phyloP scores from a whole-genome alignment of 2,888 invertebrate species.

The Cephus nigrinus region DNA sequence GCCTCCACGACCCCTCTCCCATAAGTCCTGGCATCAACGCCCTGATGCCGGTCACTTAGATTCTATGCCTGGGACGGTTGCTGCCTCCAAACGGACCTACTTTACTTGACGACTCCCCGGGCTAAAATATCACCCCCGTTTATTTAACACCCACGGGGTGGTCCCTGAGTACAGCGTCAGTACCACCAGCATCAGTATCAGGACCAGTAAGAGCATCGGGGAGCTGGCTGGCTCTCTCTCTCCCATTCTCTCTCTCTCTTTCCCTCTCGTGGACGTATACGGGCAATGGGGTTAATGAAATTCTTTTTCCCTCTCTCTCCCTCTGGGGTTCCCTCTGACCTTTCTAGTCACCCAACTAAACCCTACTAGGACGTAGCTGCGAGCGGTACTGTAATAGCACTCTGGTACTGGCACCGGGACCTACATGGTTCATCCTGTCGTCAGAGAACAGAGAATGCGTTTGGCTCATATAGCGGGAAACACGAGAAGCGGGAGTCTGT shows the following conservation, averaged over 20 bases:
- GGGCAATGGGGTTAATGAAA: constrained; percentile 40
- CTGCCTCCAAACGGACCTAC: constrained; percentile 27
- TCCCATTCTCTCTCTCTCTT: neutral
- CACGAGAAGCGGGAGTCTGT: constrained; percentile 24
- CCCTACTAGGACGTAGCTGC: neutral
- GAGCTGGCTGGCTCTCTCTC: constrained; percentile 8
- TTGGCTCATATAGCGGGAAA: neutral
- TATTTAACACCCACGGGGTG: constrained; percentile 20
- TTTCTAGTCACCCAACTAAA: neutral
- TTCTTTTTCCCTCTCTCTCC: constrained; percentile 35
- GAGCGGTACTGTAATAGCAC: neutral
- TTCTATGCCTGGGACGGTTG: constrained; percentile 10
- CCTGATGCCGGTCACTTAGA: constrained; percentile 26
- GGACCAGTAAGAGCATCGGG: neutral
- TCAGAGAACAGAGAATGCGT: constrained; percentile 14
- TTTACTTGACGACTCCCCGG: constrained; percentile 22
- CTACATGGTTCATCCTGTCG: constrained; percentile 6
- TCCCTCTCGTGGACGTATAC: neutral
- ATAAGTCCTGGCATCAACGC: neutral
- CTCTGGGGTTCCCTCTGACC: neutral
- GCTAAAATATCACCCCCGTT: constrained; percentile 24
- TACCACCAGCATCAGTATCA: neutral
- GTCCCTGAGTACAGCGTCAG: neutral
- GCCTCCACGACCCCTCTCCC: neutral
- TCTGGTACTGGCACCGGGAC: neutral